Evolutionary conservation across 2,797 vertebrate species (phyloP), one percentile per base, ranked within the genome.

Genomic region (Botia kubotai): DNA sequence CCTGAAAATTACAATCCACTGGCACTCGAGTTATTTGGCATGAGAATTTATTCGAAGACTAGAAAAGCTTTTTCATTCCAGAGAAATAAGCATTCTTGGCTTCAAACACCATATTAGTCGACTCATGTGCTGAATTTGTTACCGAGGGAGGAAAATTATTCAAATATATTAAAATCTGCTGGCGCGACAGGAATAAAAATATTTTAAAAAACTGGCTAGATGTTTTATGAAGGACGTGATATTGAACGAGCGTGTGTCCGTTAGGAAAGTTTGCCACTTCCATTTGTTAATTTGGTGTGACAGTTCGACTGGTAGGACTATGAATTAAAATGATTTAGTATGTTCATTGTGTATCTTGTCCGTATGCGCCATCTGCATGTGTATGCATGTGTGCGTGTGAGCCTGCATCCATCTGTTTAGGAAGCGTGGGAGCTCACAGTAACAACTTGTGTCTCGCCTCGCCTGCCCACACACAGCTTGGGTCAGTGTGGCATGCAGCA

Each of bases 371-470:
- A 72, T 72, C 70, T 72, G 74, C 78, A 78, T 66, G 69, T 78
- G 72, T 75, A 60, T 11, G 46, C 75, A 77, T 77, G 70, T 75
- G 83, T 77, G 82, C 43, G 68, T 77, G 77, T 82, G 62, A 71
- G 79, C 55, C 73, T 70, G 33, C 53, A 65, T 87, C 82, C 83
- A 88, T 86, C 80, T 85, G 84, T 87, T 88, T 87, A 60, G 75
- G 80, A 86, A 87, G 82, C 65, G 85, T 86, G 83, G 85, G 87
- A 87, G 80, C 84, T 87, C 83, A 80, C 83, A 84, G 80, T 84
- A 87, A 84, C 84, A 75, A 85, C 80, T 76, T 86, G 80, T 84
- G 85, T 86, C 85, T 87, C 78, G 75, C 78, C 83, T 88, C 84
- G 81, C 74, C 84, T 72, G 79, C 86, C 86, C 86, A 85, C 86